phyloP scores from a whole-genome alignment of 2,888 invertebrate species.

The Andrena fulva region DNA sequence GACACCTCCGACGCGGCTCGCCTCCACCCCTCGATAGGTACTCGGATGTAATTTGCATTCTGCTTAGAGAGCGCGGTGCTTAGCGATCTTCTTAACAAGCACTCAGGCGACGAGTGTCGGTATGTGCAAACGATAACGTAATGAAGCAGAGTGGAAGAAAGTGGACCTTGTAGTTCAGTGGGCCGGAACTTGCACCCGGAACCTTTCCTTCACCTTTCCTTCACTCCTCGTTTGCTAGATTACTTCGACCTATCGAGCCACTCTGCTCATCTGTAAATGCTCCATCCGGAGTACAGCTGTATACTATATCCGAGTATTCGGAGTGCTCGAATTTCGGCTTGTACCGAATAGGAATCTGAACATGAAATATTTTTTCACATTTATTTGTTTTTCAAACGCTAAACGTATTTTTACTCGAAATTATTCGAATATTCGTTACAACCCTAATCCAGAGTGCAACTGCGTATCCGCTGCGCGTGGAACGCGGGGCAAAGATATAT shows the following conservation, averaged over 20 bases:
- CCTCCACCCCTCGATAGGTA: not conserved
- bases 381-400: too few relatives aligned
- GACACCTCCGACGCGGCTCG: not conserved
- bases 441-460: too few relatives aligned
- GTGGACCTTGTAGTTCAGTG: constrained; percentile 5
- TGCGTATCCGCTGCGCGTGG: too few relatives aligned
- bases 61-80: not conserved
- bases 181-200: constrained; percentile 7
- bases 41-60: not conserved
- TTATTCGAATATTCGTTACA: too few relatives aligned
- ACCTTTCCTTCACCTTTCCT: not conserved
- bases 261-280: not conserved
- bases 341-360: too few relatives aligned
- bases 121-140: not conserved
- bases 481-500: too few relatives aligned
- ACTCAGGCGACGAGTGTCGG: too few relatives aligned
- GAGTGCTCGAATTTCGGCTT: too few relatives aligned
- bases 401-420: too few relatives aligned
- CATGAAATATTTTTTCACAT: too few relatives aligned
- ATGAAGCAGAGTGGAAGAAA: not conserved
- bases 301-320: too few relatives aligned
- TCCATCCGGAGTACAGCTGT: not conserved
- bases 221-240: not conserved
- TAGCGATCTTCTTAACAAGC: not conserved
- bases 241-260: not conserved